Percentiles rank a stretch among this genome's conserved stretches.
These are phyloP conservation scores for Terrapene triunguis DNA, from an alignment of 2,113 vertebrate species.

Conservation along the genomic window DNA sequence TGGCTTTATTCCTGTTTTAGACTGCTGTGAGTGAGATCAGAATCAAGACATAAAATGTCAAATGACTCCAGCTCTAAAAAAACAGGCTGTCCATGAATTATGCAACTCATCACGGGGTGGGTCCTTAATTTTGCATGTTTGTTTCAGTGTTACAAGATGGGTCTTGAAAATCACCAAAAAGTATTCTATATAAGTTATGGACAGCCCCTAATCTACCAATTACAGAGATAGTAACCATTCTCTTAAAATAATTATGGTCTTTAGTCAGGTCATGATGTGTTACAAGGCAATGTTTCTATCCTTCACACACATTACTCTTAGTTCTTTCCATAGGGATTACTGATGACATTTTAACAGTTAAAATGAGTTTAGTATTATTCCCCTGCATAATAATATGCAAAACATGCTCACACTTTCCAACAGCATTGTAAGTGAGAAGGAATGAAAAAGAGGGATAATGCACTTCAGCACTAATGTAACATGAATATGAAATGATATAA, in stretches of 20 bases:
- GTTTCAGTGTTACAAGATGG: neutral
- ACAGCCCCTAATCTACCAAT: slow-evolving; percentile 21
- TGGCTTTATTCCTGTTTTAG: neutral
- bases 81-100: neutral
- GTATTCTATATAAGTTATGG: neutral
- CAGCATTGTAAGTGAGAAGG: neutral
- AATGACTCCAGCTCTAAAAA: neutral
- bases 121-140: neutral
- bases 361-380: slow-evolving; percentile 31
- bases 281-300: slow-evolving; percentile 39
- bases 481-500: neutral
- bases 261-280: slow-evolving; percentile 44
- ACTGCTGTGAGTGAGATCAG: neutral
- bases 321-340: slow-evolving; percentile 21
- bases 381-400: neutral
- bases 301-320: slow-evolving; percentile 54
- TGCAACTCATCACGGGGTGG: neutral
- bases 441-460: neutral
- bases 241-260: slow-evolving; percentile 44
- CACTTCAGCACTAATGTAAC: neutral
- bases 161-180: neutral
- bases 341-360: slow-evolving; percentile 30
- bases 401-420: neutral
- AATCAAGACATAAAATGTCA: slow-evolving; percentile 17
- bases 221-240: slow-evolving; percentile 49